Evolutionary conservation across 2,888 invertebrate species (phyloP).

Genomic region (Leptinotarsa haldemani): DNA sequence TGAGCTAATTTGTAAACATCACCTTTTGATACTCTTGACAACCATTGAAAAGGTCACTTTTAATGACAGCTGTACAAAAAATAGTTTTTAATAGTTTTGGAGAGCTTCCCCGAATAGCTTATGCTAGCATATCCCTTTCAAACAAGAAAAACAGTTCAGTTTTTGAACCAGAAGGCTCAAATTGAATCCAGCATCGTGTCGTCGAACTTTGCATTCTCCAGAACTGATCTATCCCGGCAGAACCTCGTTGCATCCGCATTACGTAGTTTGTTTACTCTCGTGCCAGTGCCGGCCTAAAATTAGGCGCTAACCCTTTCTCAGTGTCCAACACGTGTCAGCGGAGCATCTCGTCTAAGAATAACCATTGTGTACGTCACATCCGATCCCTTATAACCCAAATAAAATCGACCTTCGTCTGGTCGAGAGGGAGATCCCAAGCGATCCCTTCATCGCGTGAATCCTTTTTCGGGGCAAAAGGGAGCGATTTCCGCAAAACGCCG

Average conservation of each 20-base stretch:
- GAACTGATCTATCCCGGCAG: neutral
- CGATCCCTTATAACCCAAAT: slow-evolving; percentile 53
- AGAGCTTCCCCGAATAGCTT: too few relatives aligned
- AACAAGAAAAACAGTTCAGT: too few relatives aligned
- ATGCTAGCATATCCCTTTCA: too few relatives aligned
- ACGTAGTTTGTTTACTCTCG: neutral
- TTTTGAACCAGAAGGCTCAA: too few relatives aligned
- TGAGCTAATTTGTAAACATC: too few relatives aligned
- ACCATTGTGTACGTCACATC: slow-evolving; percentile 53
- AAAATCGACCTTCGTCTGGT: slow-evolving; percentile 53
- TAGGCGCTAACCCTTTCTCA: neutral
- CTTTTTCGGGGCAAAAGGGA: slow-evolving; percentile 59
- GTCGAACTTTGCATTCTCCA: neutral
- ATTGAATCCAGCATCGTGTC: too few relatives aligned
- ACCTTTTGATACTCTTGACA: too few relatives aligned
- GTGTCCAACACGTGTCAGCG: slow-evolving; percentile 46
- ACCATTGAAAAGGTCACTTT: too few relatives aligned
- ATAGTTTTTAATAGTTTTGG: too few relatives aligned
- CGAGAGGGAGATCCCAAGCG: slow-evolving; percentile 31
- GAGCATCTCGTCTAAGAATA: slow-evolving; percentile 50
- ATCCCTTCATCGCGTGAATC: slow-evolving; percentile 54
- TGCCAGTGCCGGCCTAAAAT: slow-evolving; percentile 1
- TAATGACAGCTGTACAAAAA: too few relatives aligned
- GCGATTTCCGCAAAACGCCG: slow-evolving; percentile 50
- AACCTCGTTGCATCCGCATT: neutral